Evolutionary conservation across 2,113 vertebrate genomes (phyloP), one percentile per base, ranked within the genome.

Genomic region (Zingel zingel): DNA sequence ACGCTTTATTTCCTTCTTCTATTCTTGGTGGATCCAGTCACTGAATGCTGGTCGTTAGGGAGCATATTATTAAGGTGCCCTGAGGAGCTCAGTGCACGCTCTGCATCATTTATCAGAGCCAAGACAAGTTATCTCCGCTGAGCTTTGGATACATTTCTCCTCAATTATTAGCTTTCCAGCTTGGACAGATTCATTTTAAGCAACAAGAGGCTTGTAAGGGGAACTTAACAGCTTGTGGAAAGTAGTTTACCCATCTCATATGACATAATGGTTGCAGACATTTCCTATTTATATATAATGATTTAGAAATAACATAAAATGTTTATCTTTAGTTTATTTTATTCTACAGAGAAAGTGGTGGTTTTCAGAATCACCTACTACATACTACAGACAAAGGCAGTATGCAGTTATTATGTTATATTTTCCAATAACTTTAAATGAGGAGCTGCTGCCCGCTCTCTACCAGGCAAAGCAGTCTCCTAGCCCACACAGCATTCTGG

Each of bases 61-160:
- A 81, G 58, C 58, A 72, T 30, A 80, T 82, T 73, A 89, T 77
- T 69, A 79, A 82, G 61, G 61, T 15, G 63, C 80, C 74, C 63
- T 19, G 61, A 73, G 68, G 57, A 75, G 72, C 45, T 63, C 27
- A n/a, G 54, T 43, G 58, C 47, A 39, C 6, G 0, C 67, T 76
- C 77, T 75, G 68, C 50, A 82, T 79, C 74, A 79, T 81, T 79
- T 79, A 51, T 75, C 76, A 74, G 66, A 77, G 48, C 71, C 19
- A 36, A 82, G 76, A 67, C 59, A 73, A 62, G 58, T 77, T 47
- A 48, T 56, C 61, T 75, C 69, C 36, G 0, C 19, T 69, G 73
- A 79, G 77, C 16, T 57, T 64, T 56, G 43, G 43, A 53, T 59
- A 78, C 63, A 62, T 54, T 74, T 66, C 23, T 33, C 5, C n/a